Base-by-base conservation (phyloP, 2,113 vertebrate genomes). In the Noturus placidus region DNA sequence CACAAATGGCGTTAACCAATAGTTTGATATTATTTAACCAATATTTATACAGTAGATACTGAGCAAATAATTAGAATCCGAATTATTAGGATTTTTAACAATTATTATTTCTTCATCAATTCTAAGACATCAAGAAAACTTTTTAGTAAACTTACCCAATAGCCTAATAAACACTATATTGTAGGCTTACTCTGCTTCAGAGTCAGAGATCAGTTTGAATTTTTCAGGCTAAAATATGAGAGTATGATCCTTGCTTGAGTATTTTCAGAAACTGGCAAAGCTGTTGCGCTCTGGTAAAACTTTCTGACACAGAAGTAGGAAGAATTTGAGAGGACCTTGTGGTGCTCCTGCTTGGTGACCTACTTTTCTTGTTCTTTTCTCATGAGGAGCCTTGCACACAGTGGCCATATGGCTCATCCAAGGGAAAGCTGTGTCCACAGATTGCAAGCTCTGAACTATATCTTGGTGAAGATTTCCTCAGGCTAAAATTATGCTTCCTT, bases 351-450 rank as follows among this genome's bases (percentile, higher is more conserved):
- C 80, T 65, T 35, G 35, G 57, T 86, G 89, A 89, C 89, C 89
- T 46, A 89, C 20, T 87, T 90, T 81, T 81, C 54, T 59, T 65
- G 59, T 8, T 50, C 56, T 77, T 87, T 86, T 83, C 79, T 70
- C 59, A 59, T 17, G 77, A 78, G 65, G 82, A 84, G 52, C 63
- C n/a, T 61, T 17, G 2, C 56, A 77, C 79, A 82, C 59, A 82
- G 72, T 38, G 90, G 91, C 84, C 94, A 93, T 94, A 93, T 94
- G 93, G 93, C 87, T 90, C 88, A 92, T 92, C 91, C 88, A 91
- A 90, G 92, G 88, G 88, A 84, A 93, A 89, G 92, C 93, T 93
- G 92, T 92, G 89, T 92, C 91, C 88, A 88, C 91, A 77, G 91
- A 83, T 90, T 91, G 91, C 92, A 90, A 87, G 92, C 88, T 92